Conservation (phyloP, 2,888 invertebrate species). For the Acleris laterana region DNA sequence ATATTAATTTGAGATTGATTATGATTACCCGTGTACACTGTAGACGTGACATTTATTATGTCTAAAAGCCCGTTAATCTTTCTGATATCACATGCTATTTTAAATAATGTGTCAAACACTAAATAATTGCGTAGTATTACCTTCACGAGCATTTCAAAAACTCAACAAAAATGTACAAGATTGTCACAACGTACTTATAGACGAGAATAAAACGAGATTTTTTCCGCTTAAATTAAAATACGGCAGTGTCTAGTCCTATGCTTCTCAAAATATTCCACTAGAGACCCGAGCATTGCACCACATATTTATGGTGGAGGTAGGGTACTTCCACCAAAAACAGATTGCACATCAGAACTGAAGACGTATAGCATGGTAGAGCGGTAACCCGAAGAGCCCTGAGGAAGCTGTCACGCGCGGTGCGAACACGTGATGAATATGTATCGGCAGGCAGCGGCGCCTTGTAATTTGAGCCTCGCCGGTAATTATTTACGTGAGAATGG, state of each 20-base stretch:
- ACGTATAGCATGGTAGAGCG: conserved; percentile 8
- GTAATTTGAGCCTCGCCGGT: conserved; percentile 82
- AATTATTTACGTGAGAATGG: conserved; percentile 84
- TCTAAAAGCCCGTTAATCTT: conserved; percentile 16
- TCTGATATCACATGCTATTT: conserved; percentile 3
- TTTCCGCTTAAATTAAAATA: too few species aligned
- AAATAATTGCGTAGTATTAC: neutral
- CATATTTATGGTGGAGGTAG: neutral
- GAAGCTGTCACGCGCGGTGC: conserved; percentile 81
- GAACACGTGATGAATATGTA: conserved; percentile 81
- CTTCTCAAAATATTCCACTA: too few species aligned
- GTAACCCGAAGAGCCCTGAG: conserved; percentile 55
- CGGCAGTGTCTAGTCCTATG: too few species aligned
- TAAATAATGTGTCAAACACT: neutral
- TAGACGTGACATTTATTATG: conserved; percentile 16
- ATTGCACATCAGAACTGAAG: neutral
- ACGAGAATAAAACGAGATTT: too few species aligned
- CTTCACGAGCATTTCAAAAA: too few species aligned
- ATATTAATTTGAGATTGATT: conserved; percentile 44
- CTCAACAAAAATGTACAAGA: too few species aligned
- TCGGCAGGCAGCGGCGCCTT: conserved; percentile 81
- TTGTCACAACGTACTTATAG: too few species aligned
- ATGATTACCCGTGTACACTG: conserved; percentile 6
- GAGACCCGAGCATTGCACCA: too few species aligned
- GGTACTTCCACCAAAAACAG: too few species aligned